Conservation (phyloP, 2,113 vertebrate genomes). For the Spheniscus mendiculus region DNA sequence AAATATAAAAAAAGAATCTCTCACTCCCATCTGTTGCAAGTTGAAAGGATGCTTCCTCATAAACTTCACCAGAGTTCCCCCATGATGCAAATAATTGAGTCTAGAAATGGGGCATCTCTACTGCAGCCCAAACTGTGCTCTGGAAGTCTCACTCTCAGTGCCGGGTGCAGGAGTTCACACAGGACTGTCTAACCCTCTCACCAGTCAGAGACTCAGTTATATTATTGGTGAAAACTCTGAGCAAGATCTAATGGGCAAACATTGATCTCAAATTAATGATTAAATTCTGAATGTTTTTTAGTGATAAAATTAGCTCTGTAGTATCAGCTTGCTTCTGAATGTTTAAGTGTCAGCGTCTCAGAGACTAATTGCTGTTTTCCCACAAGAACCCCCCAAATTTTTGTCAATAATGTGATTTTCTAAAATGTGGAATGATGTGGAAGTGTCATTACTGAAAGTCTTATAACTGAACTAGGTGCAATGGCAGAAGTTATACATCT, state of each 20-base stretch:
- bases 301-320: background rate
- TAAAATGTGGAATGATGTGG: background rate
- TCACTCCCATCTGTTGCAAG: background rate
- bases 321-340: background rate
- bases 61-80: background rate
- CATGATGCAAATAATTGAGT: background rate
- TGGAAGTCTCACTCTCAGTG: background rate
- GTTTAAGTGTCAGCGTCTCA: background rate
- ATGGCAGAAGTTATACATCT: background rate
- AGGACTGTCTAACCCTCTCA: background rate
- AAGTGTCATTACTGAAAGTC: background rate
- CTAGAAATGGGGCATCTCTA: background rate
- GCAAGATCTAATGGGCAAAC: background rate
- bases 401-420: background rate
- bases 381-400: background rate
- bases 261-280: background rate
- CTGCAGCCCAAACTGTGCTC: background rate
- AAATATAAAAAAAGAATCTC: background rate
- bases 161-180: background rate
- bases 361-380: background rate
- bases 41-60: background rate
- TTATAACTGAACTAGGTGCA: background rate
- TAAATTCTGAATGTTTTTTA: background rate
- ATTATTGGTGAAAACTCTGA: background rate
- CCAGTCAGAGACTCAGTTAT: background rate